Conservation (phyloP, 2,797 vertebrate genomes). For the Hyperoplus immaculatus region DNA sequence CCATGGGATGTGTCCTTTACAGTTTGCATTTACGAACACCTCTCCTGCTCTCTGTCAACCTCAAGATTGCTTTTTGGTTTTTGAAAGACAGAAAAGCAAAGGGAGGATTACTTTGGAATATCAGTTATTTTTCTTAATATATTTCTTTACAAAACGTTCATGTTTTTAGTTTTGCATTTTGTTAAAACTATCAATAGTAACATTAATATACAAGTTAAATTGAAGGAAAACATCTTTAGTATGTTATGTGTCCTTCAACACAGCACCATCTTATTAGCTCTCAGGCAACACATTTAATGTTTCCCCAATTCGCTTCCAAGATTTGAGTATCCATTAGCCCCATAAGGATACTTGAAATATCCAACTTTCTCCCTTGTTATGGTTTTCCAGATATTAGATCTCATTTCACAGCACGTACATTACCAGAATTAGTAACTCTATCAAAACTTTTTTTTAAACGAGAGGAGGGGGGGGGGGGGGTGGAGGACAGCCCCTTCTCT, state of each 20-base stretch:
- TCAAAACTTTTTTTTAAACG: conserved; percentile 52
- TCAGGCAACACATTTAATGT: conserved; percentile 72
- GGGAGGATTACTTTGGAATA: conserved; percentile 90
- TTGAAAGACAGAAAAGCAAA: conserved; percentile 87
- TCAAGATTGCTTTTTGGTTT: conserved; percentile 90
- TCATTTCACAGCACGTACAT: conserved; percentile 78
- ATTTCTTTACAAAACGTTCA: conserved; percentile 87
- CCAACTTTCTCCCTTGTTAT: conserved; percentile 69
- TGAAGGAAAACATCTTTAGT: conserved; percentile 88
- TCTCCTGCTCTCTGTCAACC: conserved; percentile 85
- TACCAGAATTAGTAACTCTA: conserved; percentile 65
- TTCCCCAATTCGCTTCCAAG: conserved; percentile 77
- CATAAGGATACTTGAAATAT: conserved; percentile 65
- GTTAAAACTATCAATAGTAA: conserved; percentile 90
- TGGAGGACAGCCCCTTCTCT: conserved; percentile 54
- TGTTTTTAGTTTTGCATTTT: conserved; percentile 88
- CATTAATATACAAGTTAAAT: conserved; percentile 88
- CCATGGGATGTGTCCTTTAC: conserved; percentile 80
- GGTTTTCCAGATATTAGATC: conserved; percentile 67
- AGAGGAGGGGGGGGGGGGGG: conserved; percentile 25
- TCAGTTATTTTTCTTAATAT: conserved; percentile 85
- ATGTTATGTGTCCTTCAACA: conserved; percentile 86
- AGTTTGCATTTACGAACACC: conserved; percentile 86
- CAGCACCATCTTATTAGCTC: conserved; percentile 84
- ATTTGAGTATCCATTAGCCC: conserved; percentile 65